Conservation (phyloP, 2,888 invertebrate species). For the Oxytorus armatus region DNA sequence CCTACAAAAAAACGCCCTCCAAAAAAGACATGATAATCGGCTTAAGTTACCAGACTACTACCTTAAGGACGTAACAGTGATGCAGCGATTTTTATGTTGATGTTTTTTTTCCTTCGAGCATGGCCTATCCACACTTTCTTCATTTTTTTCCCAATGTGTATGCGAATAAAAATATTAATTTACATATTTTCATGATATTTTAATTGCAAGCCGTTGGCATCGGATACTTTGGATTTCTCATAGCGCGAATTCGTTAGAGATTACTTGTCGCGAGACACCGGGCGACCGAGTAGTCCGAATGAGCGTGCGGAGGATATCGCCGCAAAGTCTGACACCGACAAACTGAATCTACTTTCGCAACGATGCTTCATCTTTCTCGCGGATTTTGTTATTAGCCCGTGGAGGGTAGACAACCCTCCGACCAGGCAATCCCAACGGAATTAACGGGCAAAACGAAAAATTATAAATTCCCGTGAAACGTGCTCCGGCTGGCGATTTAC, state of each 20-base stretch:
- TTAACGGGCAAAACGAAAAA: conserved; percentile 14
- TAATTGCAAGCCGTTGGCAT: too few relatives aligned
- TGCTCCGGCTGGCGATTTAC: neutral
- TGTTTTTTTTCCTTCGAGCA: too few relatives aligned
- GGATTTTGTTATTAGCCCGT: conserved; percentile 27
- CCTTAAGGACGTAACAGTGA: too few relatives aligned
- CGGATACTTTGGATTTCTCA: conserved; percentile 7
- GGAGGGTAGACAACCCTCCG: neutral
- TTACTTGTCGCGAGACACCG: conserved; percentile 43
- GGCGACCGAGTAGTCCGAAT: conserved; percentile 19
- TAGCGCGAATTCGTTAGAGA: conserved; percentile 51
- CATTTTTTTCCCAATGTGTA: too few relatives aligned
- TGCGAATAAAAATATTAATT: too few relatives aligned
- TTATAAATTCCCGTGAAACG: conserved; percentile 1
- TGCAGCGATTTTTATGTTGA: too few relatives aligned
- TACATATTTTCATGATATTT: too few relatives aligned
- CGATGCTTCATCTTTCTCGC: conserved; percentile 21
- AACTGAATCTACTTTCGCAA: conserved; percentile 44
- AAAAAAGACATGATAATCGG: too few relatives aligned
- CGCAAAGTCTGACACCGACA: conserved; percentile 59
- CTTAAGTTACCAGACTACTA: too few relatives aligned
- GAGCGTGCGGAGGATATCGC: neutral
- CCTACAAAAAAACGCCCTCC: too few relatives aligned
- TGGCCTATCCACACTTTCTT: too few relatives aligned
- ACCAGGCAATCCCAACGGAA: conserved; percentile 11